A percentile compares a stretch with the other conserved stretches of the same genome.
Evolutionary conservation across 2,113 vertebrate genomes (phyloP).

Genomic region (Butastur rufipennis): DNA sequence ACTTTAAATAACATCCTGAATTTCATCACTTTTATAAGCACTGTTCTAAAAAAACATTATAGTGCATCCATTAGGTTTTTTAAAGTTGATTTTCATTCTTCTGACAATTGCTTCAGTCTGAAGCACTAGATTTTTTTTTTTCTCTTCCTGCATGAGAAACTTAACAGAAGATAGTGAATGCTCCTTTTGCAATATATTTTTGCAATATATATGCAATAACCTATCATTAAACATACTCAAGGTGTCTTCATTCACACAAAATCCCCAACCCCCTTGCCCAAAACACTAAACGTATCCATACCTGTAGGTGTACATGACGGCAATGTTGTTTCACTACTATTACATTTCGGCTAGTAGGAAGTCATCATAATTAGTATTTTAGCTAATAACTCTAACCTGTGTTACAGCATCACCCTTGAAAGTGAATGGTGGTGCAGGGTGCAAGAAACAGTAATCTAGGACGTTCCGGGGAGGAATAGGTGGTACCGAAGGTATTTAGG

Average conservation of each 20-base stretch:
- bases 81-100: slow-evolving; percentile 36
- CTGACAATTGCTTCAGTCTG: slow-evolving; percentile 2
- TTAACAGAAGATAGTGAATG: neutral
- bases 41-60: slow-evolving; percentile 24
- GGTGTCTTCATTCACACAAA: neutral
- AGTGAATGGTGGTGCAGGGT: neutral
- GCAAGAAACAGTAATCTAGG: neutral
- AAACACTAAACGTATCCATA: neutral
- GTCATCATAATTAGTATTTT: neutral
- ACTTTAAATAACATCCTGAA: slow-evolving; percentile 43
- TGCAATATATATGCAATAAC: neutral
- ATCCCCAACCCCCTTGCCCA: neutral
- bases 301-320: neutral
- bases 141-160: neutral
- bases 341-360: neutral
- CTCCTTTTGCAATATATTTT: neutral
- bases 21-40: slow-evolving; percentile 31
- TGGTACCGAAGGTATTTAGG: neutral
- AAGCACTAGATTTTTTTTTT: neutral
- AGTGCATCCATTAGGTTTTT: slow-evolving; percentile 23
- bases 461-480: neutral
- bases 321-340: neutral
- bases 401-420: neutral
- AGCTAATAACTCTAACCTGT: neutral
- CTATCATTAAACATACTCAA: neutral